phyloP scores from a whole-genome alignment of 2,888 invertebrate genomes.

The Axea sp. region DNA sequence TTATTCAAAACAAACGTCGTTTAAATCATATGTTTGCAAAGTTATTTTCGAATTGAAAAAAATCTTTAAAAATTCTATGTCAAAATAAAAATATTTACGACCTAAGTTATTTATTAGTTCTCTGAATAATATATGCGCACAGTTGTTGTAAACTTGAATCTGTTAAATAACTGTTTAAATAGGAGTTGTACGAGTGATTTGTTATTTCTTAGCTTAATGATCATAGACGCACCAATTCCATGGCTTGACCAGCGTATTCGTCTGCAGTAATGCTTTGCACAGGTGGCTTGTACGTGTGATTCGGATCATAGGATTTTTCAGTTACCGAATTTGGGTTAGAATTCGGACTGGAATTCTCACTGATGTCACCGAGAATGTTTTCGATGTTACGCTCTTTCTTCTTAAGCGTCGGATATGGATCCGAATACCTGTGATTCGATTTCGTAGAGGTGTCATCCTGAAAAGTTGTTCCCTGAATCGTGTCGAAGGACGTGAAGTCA shows the following conservation, averaged over 20 bases:
- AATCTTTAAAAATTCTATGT: no score
- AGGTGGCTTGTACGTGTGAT: slow-evolving; percentile 66
- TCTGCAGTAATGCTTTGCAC: slow-evolving; percentile 63
- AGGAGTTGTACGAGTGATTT: no score
- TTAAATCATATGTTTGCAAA: no score
- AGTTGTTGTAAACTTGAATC: no score
- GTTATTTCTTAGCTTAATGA: no score
- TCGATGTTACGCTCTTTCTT: slow-evolving; percentile 49
- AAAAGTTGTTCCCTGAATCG: slow-evolving; percentile 30
- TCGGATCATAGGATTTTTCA: slow-evolving; percentile 62
- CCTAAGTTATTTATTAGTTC: no score
- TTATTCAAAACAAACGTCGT: no score
- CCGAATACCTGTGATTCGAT: slow-evolving; percentile 51
- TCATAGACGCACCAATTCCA: slow-evolving; percentile 72
- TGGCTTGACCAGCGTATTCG: slow-evolving; percentile 75
- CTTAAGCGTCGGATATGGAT: slow-evolving; percentile 22
- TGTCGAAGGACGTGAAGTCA: slow-evolving; percentile 43
- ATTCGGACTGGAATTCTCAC: slow-evolving; percentile 26
- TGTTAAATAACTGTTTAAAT: no score
- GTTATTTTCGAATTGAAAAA: no score
- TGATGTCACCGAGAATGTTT: slow-evolving; percentile 21
- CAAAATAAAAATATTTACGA: no score
- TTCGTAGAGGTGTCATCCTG: slow-evolving; percentile 45
- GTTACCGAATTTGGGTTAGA: slow-evolving; percentile 26
- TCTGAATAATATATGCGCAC: no score